Conservation (phyloP, 2,113 vertebrate genomes). For the Cheirogaleus medius region DNA sequence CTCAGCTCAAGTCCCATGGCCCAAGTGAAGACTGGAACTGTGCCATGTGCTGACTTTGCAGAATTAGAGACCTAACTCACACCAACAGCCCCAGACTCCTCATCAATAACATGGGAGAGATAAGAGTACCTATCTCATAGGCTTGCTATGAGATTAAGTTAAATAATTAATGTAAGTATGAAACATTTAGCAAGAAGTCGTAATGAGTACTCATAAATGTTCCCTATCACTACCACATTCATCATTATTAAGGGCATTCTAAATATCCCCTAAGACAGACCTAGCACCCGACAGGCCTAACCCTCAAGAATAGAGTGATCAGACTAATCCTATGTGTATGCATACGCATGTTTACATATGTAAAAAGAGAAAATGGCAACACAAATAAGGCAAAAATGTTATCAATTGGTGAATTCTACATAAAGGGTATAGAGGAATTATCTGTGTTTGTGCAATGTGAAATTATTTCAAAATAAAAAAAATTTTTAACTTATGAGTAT, state of each 20-base stretch:
- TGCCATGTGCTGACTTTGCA: fast-evolving
- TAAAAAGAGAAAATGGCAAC: neutral
- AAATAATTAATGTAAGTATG: neutral
- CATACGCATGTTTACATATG: neutral
- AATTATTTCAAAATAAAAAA: neutral
- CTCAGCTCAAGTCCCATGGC: neutral
- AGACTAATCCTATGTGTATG: neutral
- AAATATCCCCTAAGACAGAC: neutral
- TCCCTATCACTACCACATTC: neutral
- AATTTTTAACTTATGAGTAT: neutral
- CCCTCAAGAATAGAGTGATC: neutral
- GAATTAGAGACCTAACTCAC: neutral
- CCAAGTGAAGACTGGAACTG: fast-evolving
- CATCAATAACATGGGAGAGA: fast-evolving
- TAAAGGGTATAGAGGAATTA: neutral
- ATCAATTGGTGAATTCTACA: neutral
- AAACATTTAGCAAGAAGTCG: neutral
- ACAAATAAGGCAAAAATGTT: neutral
- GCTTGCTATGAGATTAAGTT: neutral
- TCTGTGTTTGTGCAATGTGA: neutral
- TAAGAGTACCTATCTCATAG: neutral
- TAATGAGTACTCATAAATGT: neutral
- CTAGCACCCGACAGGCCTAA: neutral
- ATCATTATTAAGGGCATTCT: neutral
- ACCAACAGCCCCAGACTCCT: fast-evolving